Percentiles rank a stretch among this genome's conserved stretches.
phyloP scores from a whole-genome alignment of 1,140 invertebrate species.

The Drosophila kanapiae region DNA sequence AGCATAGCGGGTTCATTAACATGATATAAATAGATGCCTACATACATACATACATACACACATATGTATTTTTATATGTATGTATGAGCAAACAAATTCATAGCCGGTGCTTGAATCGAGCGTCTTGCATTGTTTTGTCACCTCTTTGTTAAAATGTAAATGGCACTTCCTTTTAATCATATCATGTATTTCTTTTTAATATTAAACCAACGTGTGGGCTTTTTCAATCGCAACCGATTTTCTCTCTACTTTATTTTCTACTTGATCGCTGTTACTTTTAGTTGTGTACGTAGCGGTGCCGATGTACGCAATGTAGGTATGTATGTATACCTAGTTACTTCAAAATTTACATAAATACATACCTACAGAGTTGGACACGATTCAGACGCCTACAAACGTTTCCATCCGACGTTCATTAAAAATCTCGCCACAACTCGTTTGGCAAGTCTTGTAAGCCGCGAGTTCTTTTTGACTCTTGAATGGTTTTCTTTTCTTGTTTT shows the following conservation, averaged over 20 bases:
- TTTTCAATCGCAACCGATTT: slow-evolving; percentile 6
- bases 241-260: slow-evolving; percentile 12
- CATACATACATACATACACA: no score
- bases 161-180: not conserved
- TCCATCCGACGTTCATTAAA: slow-evolving; percentile 10
- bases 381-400: slow-evolving; percentile 53
- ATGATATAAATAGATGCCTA: slow-evolving; percentile 7
- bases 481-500: slow-evolving; percentile 18
- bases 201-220: not conserved
- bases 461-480: slow-evolving; percentile 23
- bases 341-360: slow-evolving; percentile 25
- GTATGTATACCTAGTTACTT: slow-evolving; percentile 23
- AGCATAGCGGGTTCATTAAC: slow-evolving; percentile 35
- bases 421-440: slow-evolving; percentile 65
- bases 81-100: not conserved
- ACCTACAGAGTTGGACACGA: slow-evolving; percentile 10
- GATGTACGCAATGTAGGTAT: slow-evolving; percentile 1
- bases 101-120: not conserved
- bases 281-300: not conserved
- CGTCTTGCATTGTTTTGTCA: not conserved
- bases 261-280: not conserved
- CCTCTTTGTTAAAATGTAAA: not conserved
- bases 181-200: slow-evolving; percentile 2
- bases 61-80: not conserved
- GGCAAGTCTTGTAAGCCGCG: slow-evolving; percentile 57